Percentiles rank a stretch among this genome's conserved stretches.
Conservation (phyloP, 2,888 invertebrate species). For the Acronicta aceris region DNA sequence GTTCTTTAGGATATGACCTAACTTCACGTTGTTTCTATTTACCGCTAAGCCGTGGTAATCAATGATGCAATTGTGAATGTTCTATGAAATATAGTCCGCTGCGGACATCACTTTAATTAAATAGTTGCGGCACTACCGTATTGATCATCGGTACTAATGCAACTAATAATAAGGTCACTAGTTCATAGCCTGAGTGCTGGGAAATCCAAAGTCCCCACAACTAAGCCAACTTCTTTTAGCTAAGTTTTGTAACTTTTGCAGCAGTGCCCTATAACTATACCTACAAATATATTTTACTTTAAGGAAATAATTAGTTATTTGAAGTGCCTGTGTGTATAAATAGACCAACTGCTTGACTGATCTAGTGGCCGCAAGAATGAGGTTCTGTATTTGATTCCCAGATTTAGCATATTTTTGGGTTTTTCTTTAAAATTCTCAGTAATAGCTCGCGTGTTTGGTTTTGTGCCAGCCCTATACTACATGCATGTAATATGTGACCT, state of each 20-base stretch:
- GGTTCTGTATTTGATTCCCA: no score
- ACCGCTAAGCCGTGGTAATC: no score
- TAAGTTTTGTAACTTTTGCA: conserved; percentile 28
- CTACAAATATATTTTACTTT: neutral
- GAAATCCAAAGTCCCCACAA: conserved; percentile 13
- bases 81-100: conserved; percentile 13
- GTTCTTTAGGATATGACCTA: neutral
- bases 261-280: neutral
- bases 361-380: no score
- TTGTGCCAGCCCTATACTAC: no score
- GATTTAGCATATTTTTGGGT: no score
- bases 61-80: neutral
- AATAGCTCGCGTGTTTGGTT: no score
- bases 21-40: conserved; percentile 8
- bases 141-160: conserved; percentile 24
- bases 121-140: conserved; percentile 15
- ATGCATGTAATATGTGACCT: no score
- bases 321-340: no score
- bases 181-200: conserved; percentile 21
- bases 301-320: no score
- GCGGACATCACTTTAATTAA: conserved; percentile 23
- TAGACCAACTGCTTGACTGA: no score
- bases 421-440: no score
- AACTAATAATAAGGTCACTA: conserved; percentile 33
- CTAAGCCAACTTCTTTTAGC: conserved; percentile 10